Evolutionary conservation across 2,113 vertebrate species (phyloP), one percentile per base, ranked within the genome.

Genomic region (Halcyon senegalensis): DNA sequence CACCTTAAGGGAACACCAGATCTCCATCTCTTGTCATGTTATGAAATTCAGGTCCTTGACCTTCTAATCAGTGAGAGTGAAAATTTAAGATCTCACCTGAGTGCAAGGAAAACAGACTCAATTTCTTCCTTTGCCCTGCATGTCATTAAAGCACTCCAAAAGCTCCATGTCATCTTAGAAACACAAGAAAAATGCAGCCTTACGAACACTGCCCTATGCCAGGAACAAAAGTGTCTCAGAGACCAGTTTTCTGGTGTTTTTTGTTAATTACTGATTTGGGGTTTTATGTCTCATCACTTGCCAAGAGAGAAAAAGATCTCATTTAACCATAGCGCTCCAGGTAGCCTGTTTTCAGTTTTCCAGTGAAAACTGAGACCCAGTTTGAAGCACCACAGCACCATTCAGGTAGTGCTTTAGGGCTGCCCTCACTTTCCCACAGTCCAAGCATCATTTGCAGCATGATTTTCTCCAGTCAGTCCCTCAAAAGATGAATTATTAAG

Each of bases 61-160:
- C 55, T 95, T 77, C 28, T 69, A 55, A 84, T 59, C 3, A 10
- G 30, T 2, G 5, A 64, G 39, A 91, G 30, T 73, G 62, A 91
- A 70, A 79, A 79, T 66, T 2, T 67, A 84, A 87, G 78, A 76
- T 43, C 46, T 94, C n/a, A n/a, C 27, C 46, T 75, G 74, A 94
- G 74, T 11, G 39, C 44, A 87, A 89, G 11, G 43, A 66, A 91
- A 92, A 84, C 6, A 93, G 87, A 67, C 53, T 87, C 53, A 9
- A 27, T 48, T 78, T 78, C 58, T 85, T 68, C 70, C 74, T 82
- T 53, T 84, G 81, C 44, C 69, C 74, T 91, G 30, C 63, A 75
- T 64, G 83, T 90, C 72, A 92, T 93, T 66, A 84, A 48, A 86
- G 55, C 63, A 88, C 85, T 93, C 94, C 76, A 84, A 94, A 94